Percentiles rank a stretch among this genome's conserved stretches.
Conservation (phyloP, 2,888 invertebrate genomes). For the Drosophila atroscutellata region DNA sequence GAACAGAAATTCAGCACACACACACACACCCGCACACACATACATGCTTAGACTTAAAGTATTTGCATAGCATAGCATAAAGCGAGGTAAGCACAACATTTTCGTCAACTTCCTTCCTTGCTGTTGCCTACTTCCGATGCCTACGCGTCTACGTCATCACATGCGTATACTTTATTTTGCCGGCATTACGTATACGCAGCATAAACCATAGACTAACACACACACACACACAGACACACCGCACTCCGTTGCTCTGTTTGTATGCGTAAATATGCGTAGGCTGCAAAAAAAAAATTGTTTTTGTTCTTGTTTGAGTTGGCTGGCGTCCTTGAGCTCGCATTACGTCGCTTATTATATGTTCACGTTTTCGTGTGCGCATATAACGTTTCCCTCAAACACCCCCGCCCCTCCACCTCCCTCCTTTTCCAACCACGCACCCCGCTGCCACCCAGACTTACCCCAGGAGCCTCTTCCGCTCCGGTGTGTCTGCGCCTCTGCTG, state of each 20-base stretch:
- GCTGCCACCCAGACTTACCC: conserved; percentile 11
- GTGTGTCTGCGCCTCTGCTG: conserved; percentile 17
- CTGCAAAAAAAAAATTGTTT: conserved; percentile 32
- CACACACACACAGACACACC: conserved; percentile 3
- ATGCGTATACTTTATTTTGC: conserved; percentile 68
- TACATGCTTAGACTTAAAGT: conserved; percentile 7
- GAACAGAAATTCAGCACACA: conserved; percentile 54
- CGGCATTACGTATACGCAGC: conserved; percentile 72
- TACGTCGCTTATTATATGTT: conserved; percentile 52
- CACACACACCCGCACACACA: conserved; percentile 7
- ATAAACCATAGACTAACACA: neutral
- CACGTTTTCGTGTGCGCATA: conserved; percentile 30
- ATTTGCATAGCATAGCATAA: conserved; percentile 52
- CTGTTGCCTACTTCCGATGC: conserved; percentile 59
- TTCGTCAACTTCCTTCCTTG: conserved; percentile 57
- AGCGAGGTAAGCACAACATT: conserved; percentile 36
- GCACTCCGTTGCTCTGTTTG: conserved; percentile 22
- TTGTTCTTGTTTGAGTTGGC: conserved; percentile 28
- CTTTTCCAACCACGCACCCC: neutral
- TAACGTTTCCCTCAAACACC: conserved; percentile 7
- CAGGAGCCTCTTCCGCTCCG: conserved; percentile 42
- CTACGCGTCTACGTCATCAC: conserved; percentile 24
- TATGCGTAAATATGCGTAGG: conserved; percentile 64
- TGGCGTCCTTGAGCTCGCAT: conserved; percentile 69
- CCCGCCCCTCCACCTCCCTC: neutral